Conservation (phyloP, 35 echinoderm and acorn worm genomes). For the Ophiothrix spiculata region DNA sequence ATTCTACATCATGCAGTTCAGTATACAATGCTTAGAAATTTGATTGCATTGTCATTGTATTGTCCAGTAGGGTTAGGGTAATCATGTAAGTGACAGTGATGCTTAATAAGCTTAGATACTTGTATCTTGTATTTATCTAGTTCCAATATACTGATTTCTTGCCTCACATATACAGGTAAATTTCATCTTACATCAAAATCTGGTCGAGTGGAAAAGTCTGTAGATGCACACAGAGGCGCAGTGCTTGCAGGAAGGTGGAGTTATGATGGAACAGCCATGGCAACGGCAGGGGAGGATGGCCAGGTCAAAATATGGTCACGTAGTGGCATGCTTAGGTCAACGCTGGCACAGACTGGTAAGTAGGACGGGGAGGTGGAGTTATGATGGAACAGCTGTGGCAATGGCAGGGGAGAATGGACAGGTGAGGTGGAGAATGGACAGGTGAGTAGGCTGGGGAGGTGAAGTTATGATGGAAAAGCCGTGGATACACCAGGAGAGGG, state of each 20-base stretch:
- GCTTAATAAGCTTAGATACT: no score
- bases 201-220: conserved; percentile 93
- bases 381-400: conserved; percentile 95
- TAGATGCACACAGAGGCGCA: conserved; percentile 89
- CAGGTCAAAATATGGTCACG: conserved; percentile 99
- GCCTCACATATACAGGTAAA: conserved; percentile 63
- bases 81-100: no score
- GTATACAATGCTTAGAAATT: no score
- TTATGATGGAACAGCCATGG: conserved; percentile 96
- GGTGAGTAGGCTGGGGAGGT: no score
- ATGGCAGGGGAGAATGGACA: conserved; percentile 97
- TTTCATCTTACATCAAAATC: conserved; percentile 89
- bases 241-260: conserved; percentile 96
- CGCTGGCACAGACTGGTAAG: conserved; percentile 87
- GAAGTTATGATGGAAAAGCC: no score
- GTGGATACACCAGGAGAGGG: no score
- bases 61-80: no score
- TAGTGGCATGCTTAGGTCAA: conserved; percentile 96
- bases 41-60: no score
- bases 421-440: conserved; percentile 79
- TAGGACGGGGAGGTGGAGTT: conserved; percentile 92
- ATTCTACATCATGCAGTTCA: no score
- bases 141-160: no score
- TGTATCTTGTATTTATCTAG: no score
- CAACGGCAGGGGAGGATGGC: conserved; percentile 95